These are phyloP conservation scores for Lapara coniferarum DNA, from an alignment of 2,888 invertebrate species.

Conservation along the genomic window DNA sequence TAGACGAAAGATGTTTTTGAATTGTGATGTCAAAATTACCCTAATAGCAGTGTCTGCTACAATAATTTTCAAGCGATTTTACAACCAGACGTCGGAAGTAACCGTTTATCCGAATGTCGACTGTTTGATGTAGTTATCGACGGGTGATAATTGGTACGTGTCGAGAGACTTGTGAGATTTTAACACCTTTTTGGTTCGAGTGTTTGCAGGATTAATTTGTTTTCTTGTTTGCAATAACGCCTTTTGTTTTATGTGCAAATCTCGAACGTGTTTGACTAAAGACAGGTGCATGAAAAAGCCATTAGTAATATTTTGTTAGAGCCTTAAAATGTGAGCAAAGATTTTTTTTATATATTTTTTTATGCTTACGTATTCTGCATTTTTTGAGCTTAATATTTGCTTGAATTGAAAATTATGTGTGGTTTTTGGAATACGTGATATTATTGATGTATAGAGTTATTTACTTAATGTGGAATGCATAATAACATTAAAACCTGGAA, in stretches of 20 bases:
- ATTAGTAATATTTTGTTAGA: constrained; percentile 41
- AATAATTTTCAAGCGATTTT: constrained; percentile 23
- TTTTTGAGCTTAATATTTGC: constrained; percentile 6
- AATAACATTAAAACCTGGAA: no score
- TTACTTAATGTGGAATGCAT: no score
- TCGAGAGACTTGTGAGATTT: constrained; percentile 65
- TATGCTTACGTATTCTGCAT: neutral
- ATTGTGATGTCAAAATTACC: constrained; percentile 5
- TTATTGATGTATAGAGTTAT: neutral
- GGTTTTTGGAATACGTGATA: no score
- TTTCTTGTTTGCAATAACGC: constrained; percentile 67
- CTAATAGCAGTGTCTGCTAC: constrained; percentile 14
- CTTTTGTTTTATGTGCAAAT: constrained; percentile 64
- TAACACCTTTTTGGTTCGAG: constrained; percentile 66
- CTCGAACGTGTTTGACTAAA: constrained; percentile 53
- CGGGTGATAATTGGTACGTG: constrained; percentile 77
- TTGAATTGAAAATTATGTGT: neutral
- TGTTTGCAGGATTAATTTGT: constrained; percentile 60
- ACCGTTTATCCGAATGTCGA: constrained; percentile 54
- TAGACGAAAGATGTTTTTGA: neutral
- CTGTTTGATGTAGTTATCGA: constrained; percentile 65
- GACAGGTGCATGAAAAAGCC: constrained; percentile 63
- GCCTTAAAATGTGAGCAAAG: neutral
- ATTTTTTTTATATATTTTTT: neutral
- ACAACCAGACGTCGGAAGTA: constrained; percentile 51